phyloP scores from a whole-genome alignment of 2,113 vertebrate genomes.

The Toxotes jaculatrix region DNA sequence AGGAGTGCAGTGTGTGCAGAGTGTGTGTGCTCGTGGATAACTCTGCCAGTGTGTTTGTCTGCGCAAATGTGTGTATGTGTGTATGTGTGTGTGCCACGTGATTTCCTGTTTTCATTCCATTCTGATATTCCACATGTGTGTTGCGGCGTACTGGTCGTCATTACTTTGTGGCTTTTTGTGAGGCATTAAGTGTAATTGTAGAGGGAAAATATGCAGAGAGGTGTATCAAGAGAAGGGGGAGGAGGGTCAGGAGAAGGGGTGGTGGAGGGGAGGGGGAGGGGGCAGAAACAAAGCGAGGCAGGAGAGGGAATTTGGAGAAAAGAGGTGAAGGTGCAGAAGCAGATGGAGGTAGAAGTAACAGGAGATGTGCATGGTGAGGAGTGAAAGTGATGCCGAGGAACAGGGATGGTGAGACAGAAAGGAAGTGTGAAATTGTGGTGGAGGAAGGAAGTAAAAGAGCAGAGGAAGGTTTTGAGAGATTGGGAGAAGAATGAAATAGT shows the following conservation, averaged over 20 bases:
- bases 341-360: background rate
- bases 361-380: background rate
- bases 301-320: background rate
- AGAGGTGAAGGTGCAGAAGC: conserved; percentile 1
- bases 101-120: conserved; percentile 78
- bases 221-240: conserved; percentile 33
- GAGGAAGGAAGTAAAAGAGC: background rate
- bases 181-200: conserved; percentile 68
- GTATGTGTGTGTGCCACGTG: conserved; percentile 21
- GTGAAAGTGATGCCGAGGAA: background rate
- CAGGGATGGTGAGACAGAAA: background rate
- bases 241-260: background rate
- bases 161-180: conserved; percentile 50
- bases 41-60: background rate
- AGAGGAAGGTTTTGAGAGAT: background rate
- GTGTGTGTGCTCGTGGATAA: background rate
- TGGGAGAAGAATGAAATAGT: background rate
- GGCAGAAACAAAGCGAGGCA: conserved; percentile 11
- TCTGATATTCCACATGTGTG: conserved; percentile 64
- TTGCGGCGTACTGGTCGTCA: conserved; percentile 50
- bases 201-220: conserved; percentile 75
- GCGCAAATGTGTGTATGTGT: background rate
- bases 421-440: too few relatives aligned
- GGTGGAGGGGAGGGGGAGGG: conserved; percentile 5
- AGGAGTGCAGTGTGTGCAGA: conserved; percentile 25